Evolutionary conservation across 2,797 vertebrate species (phyloP).

Genomic region (Harpagifer antarcticus): DNA sequence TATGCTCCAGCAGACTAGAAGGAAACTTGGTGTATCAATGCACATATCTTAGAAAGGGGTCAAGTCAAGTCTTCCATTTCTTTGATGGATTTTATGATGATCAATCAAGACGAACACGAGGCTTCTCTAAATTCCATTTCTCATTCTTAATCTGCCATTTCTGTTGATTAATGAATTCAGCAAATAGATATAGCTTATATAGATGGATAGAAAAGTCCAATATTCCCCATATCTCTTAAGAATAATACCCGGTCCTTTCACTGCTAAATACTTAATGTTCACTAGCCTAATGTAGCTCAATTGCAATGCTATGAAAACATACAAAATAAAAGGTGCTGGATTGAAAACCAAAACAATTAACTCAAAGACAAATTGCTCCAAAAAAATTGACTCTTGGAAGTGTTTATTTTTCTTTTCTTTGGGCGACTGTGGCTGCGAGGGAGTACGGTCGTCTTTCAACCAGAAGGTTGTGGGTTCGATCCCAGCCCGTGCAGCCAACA

Average conservation of each 20-base stretch:
- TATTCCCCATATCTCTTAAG: background rate
- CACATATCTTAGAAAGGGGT: conserved; percentile 12
- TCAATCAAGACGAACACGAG: background rate
- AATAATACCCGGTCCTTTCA: background rate
- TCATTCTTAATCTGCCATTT: conserved; percentile 10
- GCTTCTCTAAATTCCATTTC: background rate
- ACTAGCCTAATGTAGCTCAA: background rate
- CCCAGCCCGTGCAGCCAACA: too few relatives aligned
- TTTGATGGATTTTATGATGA: conserved; percentile 23
- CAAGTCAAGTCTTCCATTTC: conserved; percentile 4
- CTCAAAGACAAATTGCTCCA: too few relatives aligned
- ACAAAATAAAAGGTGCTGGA: background rate
- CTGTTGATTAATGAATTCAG: background rate
- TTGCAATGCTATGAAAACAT: background rate
- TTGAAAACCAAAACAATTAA: background rate
- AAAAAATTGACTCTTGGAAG: background rate
- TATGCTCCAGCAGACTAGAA: conserved; percentile 28
- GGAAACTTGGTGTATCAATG: background rate
- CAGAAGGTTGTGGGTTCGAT: too few relatives aligned
- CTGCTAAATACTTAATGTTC: background rate
- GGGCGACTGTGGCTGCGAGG: too few relatives aligned
- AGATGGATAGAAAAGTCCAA: background rate
- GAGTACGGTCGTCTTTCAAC: too few relatives aligned
- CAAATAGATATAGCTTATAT: background rate
- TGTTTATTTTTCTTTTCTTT: conserved; percentile 15